These are phyloP conservation scores for Pituophis catenifer DNA, from an alignment of 2,113 vertebrate species.

Conservation along the genomic window DNA sequence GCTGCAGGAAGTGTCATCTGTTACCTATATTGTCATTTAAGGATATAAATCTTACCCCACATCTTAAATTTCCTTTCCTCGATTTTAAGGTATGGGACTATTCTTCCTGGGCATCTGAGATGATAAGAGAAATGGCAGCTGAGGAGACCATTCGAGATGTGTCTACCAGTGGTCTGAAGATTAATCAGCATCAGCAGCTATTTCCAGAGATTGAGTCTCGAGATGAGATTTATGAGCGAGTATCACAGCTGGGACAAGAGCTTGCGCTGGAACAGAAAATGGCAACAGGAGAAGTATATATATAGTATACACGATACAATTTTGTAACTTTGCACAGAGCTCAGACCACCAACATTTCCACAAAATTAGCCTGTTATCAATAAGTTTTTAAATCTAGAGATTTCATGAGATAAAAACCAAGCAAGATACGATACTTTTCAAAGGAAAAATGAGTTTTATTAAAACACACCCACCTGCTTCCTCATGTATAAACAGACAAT, in stretches of 20 bases:
- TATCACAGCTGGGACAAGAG: constrained; percentile 71
- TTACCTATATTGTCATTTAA: not conserved
- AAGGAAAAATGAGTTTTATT: not conserved
- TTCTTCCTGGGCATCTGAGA: constrained; percentile 76
- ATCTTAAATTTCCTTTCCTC: constrained; percentile 11
- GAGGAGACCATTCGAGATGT: constrained; percentile 76
- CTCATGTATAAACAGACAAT: not conserved
- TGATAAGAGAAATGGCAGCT: constrained; percentile 72
- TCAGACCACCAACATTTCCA: not conserved
- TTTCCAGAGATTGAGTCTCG: constrained; percentile 77
- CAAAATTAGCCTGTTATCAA: not conserved
- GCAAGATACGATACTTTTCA: not conserved
- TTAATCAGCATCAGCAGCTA: constrained; percentile 78
- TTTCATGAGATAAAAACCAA: not conserved
- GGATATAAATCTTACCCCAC: not conserved
- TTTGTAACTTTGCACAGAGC: not conserved
- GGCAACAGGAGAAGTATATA: constrained; percentile 69
- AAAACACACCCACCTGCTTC: not conserved
- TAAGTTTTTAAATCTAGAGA: not conserved
- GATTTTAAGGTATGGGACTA: constrained; percentile 74
- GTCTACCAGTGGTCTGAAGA: constrained; percentile 68
- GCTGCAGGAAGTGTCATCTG: not conserved
- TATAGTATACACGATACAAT: not conserved
- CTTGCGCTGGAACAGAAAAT: constrained; percentile 61
- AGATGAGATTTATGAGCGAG: constrained; percentile 69